These are phyloP conservation scores for Herminia tarsipennalis DNA, from an alignment of 2,888 invertebrate genomes.

Conservation along the genomic window DNA sequence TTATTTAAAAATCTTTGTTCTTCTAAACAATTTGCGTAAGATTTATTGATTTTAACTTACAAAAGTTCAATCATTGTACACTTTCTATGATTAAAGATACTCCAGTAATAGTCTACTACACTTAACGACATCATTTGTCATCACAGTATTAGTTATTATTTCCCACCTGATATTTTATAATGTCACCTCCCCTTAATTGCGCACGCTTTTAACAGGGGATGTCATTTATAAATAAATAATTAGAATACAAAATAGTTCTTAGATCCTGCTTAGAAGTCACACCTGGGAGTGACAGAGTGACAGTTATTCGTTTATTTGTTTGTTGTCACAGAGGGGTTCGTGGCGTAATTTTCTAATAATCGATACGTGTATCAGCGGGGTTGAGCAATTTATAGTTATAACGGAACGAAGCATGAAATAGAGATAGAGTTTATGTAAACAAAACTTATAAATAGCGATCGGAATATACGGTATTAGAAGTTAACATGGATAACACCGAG, in stretches of 20 bases:
- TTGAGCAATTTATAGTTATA: too few relatives aligned
- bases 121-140: constrained; percentile 35
- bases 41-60: constrained; percentile 12
- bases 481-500: too few relatives aligned
- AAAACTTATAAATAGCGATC: too few relatives aligned
- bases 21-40: neutral
- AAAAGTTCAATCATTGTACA: constrained; percentile 19
- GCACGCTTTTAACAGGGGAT: constrained; percentile 13
- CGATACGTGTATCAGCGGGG: too few relatives aligned
- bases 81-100: too few relatives aligned
- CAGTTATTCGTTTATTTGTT: constrained; percentile 2
- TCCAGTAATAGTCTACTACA: constrained; percentile 27
- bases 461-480: too few relatives aligned
- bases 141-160: constrained; percentile 20
- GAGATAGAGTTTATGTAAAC: too few relatives aligned
- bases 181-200: constrained; percentile 7
- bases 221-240: constrained; percentile 27
- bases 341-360: constrained; percentile 1
- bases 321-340: too few relatives aligned
- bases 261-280: too few relatives aligned
- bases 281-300: too few relatives aligned
- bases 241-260: neutral
- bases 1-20: too few relatives aligned
- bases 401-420: too few relatives aligned
- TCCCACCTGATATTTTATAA: constrained; percentile 18